phyloP scores from a whole-genome alignment of 2,113 vertebrate species.

The Zootoca vivipara region DNA sequence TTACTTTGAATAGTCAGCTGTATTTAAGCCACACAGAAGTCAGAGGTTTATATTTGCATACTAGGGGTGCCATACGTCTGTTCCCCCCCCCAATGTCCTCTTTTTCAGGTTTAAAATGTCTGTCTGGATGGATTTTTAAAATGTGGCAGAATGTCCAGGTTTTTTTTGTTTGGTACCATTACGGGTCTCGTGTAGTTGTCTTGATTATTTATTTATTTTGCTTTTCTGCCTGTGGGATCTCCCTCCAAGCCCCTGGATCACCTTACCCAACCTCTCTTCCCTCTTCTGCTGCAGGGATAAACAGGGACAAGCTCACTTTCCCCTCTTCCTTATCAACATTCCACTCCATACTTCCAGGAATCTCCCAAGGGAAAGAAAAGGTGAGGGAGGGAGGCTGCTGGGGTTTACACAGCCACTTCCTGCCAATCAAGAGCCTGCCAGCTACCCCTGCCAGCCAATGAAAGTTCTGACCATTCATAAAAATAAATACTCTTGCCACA shows the following conservation, averaged over 20 bases:
- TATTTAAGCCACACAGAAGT: too few species aligned
- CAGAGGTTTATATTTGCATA: too few species aligned
- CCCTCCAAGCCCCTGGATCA: slow-evolving; percentile 7
- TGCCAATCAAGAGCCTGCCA: slow-evolving; percentile 20
- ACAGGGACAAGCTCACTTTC: slow-evolving; percentile 15
- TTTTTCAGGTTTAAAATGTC: too few species aligned
- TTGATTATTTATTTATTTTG: too few species aligned
- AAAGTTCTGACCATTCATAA: slow-evolving; percentile 31
- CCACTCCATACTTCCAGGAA: slow-evolving; percentile 34
- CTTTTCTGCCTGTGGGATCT: background rate
- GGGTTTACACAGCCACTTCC: slow-evolving; percentile 3
- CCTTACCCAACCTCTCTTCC: slow-evolving; percentile 28
- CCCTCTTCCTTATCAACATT: slow-evolving; percentile 38
- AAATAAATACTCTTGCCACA: slow-evolving; percentile 14
- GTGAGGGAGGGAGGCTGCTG: background rate
- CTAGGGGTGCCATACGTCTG: too few species aligned
- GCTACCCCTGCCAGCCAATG: slow-evolving; percentile 20
- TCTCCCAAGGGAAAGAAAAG: slow-evolving; percentile 3
- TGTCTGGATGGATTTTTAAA: too few species aligned
- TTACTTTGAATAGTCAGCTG: too few species aligned
- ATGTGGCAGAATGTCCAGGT: too few species aligned
- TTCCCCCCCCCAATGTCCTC: too few species aligned
- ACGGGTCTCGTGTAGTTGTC: too few species aligned
- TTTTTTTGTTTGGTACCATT: too few species aligned
- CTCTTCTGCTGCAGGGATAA: background rate